These are phyloP conservation scores for Cyprinodon variegatus DNA, from an alignment of 2,113 vertebrate species.

Conservation along the genomic window DNA sequence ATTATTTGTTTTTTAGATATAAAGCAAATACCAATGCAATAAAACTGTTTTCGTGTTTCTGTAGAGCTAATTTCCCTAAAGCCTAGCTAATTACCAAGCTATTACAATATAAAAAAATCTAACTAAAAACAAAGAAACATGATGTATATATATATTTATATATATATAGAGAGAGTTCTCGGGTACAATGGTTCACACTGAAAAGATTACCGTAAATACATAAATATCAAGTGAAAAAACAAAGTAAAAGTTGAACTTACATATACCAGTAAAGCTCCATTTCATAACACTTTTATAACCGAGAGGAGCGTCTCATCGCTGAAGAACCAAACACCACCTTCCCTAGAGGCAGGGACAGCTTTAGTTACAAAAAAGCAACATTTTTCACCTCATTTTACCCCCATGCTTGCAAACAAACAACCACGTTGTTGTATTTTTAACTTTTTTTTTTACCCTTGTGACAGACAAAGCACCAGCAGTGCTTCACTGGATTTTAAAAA, in stretches of 20 bases:
- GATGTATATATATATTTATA: too few species aligned
- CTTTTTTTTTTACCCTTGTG: constrained; percentile 24
- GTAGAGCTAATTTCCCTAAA: too few species aligned
- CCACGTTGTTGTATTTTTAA: constrained; percentile 10
- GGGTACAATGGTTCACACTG: background rate
- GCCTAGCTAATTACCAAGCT: too few species aligned
- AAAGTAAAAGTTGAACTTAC: constrained; percentile 65
- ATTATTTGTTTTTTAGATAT: too few species aligned
- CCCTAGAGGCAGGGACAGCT: background rate
- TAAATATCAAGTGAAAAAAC: background rate
- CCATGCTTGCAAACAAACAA: background rate
- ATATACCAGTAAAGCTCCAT: constrained; percentile 89
- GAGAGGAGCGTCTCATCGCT: constrained; percentile 51
- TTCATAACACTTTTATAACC: constrained; percentile 50
- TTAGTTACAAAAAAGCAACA: background rate
- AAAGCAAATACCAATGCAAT: too few species aligned
- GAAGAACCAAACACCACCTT: constrained; percentile 13
- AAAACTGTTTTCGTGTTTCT: too few species aligned
- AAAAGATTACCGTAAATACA: background rate
- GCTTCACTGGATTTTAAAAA: background rate
- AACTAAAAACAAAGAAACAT: background rate
- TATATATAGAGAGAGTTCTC: background rate
- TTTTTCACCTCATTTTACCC: background rate
- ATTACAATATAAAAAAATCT: background rate
- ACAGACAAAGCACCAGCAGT: constrained; percentile 6